Percentiles rank a stretch among this genome's conserved stretches.
Evolutionary conservation across 1,140 invertebrate species (phyloP).

Genomic region (Listronotus bonariensis): DNA sequence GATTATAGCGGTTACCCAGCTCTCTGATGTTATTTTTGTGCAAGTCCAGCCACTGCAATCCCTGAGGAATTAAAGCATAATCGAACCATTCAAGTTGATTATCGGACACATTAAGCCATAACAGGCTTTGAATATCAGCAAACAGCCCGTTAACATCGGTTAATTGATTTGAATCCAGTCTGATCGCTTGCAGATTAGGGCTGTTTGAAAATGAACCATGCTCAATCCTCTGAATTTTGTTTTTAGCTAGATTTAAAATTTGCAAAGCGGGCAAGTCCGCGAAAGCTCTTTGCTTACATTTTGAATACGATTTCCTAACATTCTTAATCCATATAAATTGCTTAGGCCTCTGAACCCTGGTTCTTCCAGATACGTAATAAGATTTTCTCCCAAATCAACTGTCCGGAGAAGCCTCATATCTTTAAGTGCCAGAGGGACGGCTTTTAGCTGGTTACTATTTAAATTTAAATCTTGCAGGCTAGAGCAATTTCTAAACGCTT

Average conservation of each 20-base stretch:
- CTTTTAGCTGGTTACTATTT: slow-evolving; percentile 79
- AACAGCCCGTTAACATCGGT: slow-evolving; percentile 85
- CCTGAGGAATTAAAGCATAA: slow-evolving; percentile 80
- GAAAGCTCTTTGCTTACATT: slow-evolving; percentile 84
- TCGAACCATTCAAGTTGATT: slow-evolving; percentile 91
- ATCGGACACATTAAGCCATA: slow-evolving; percentile 91
- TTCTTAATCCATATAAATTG: slow-evolving; percentile 76
- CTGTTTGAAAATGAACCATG: slow-evolving; percentile 81
- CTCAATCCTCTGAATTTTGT: slow-evolving; percentile 79
- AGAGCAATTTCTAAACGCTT: slow-evolving; percentile 82
- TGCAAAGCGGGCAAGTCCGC: slow-evolving; percentile 79
- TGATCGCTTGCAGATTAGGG: slow-evolving; percentile 79
- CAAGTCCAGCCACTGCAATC: slow-evolving; percentile 86
- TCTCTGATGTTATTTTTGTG: slow-evolving; percentile 86
- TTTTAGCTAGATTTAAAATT: slow-evolving; percentile 86
- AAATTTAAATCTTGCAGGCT: slow-evolving; percentile 84
- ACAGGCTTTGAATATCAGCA: slow-evolving; percentile 76
- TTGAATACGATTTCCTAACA: slow-evolving; percentile 87
- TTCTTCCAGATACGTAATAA: slow-evolving; percentile 74
- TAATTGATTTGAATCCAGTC: slow-evolving; percentile 83
- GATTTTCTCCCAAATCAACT: slow-evolving; percentile 84
- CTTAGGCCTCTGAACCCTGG: slow-evolving; percentile 81
- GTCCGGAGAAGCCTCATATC: slow-evolving; percentile 75
- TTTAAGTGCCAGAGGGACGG: slow-evolving; percentile 77
- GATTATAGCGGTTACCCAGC: slow-evolving; percentile 75